Base-by-base conservation (phyloP, 2,888 invertebrate species). In the Habrosyne pyritoides region DNA sequence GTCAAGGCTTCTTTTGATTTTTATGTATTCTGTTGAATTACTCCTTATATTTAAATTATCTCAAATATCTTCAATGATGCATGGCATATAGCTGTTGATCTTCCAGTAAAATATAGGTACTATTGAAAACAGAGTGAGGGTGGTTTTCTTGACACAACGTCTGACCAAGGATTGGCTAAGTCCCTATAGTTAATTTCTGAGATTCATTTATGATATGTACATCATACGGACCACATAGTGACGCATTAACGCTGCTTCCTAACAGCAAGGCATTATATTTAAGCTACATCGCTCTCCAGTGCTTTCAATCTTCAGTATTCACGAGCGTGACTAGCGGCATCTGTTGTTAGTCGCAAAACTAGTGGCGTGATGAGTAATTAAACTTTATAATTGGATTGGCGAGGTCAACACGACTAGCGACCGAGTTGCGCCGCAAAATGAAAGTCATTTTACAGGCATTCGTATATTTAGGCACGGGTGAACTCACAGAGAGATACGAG, bases 311-410 rank as follows among this genome's bases (percentile, higher is more conserved):
- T 36, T 36, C 36, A 36, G 36, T 42, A 42, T 42, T 28, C 50
- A 26, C 28, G 18, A 18, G 50, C 50, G 21, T 50, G 57, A 54
- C 36, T 52, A 65, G 65, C 54, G 47, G 54, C 63, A 53, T 48
- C 56, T 30, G 30, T 28, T 53, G 58, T 56, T 57, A 62, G 61
- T 64, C 56, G 63, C 56, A 62, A 57, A 69, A 69, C 71, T 64
- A 70, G 56, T 71, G 62, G 54, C 55, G 63, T 73, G 71, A 74
- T 76, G 74, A 73, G 82, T 81, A 83, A 83, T 83, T 81, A 81
- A 83, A 83, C 73, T 83, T 83, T 77, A 64, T 82, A 82, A 83
- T 83, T 83, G 82, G 78, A 77, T 76, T 64, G 66, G 64, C 59
- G 69, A 60, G 69, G 77, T 77, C 76, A 72, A 64, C 67, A 53